Base-by-base conservation (phyloP, 37 sponge, comb jelly and placozoan genomes). In the Axinella damicornis region DNA sequence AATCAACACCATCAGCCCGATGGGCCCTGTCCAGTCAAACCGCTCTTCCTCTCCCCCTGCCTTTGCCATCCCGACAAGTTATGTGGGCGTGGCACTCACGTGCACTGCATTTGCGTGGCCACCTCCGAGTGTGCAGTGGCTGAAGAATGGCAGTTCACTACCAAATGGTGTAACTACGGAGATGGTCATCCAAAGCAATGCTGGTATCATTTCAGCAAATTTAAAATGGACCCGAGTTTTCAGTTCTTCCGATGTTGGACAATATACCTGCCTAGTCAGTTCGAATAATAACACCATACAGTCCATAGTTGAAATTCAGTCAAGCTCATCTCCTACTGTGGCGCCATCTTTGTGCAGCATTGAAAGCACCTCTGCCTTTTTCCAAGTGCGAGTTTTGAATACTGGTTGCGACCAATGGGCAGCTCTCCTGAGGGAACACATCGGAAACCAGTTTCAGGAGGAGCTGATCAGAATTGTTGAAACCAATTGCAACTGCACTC, bases 61-160 rank as follows among this genome's bases (percentile, higher is more conserved):
- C 24, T 84, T 53, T 56, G 33, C 28, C 34, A 55, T 84, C 22
- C 84, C 75, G 11, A 11, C 33, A 18, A 37, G 34, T 16, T 64
- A 62, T 73, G 21, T 56, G 18, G 85, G 85, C 0, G 2, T 12
- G 24, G 68, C 62, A 19, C 74, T 87, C 21, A 79, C 73, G 15
- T 87, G 87, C 38, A 52, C 33, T 30, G 80, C 64, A 0, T 64
- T 39, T 73, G 87, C 62, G 11, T 79, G 71, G 65, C 87, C 87
- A 0, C n/a, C 61, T 9, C 87, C 87, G 25, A 28, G 46, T 0
- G 35, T 87, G 4, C 21, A 79, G 18, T 87, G 87, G 87, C 15
- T 41, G 6, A 34, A 52, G 60, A 4, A 82, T 21, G 56, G 59
- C 5, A 28, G 31, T 16, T 2, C 32, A 30, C 68, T 67, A 4